Evolutionary conservation across 2,888 invertebrate genomes (phyloP), one percentile per base, ranked within the genome.

Genomic region (Pseudoips prasinana): DNA sequence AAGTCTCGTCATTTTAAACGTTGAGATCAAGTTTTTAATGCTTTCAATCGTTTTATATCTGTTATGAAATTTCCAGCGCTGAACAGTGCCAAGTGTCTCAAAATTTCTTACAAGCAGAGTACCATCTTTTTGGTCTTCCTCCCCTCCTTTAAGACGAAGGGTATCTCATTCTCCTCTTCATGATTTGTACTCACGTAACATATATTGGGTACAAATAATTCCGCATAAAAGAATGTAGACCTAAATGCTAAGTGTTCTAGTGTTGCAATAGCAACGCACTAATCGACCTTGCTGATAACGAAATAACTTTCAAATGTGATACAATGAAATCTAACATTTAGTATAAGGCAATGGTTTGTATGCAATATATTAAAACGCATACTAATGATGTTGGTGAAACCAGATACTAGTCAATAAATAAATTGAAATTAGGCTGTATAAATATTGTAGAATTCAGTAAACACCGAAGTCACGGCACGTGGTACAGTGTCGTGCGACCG

Each of bases 391-490:
- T 8, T 1, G n/a, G n/a, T 14, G 34, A 34, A 33, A 29, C 8
- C 19, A 19, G 11, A 39, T 29, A 25, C 19, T 8, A 25, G 8
- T 9, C 25, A 25, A 29, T 22, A 33, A 35, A 45, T 18, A 27
- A 33, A 39, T 34, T 24, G 10, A 27, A 20, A 42, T 27, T 27
- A 22, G 31, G 25, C 47, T 52, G 34, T 46, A n/a, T n/a, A 25
- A 32, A 46, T 56, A 51, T 46, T 43, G 58, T 57, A 56, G 58
- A 55, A 59, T 72, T 70, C 51, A 54, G 64, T 71, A 69, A 72
- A 67, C 66, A 65, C 62, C 59, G 49, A 55, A 58, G 55, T 73
- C 71, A 74, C 73, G 55, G 73, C 71, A 74, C 73, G 71, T 76
- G 74, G 64, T 45, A 38, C 49, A 57, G 58, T 54, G 67, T 54